phyloP scores from a whole-genome alignment of 64 coral and sea anemone genomes.

The Acropora tenuis region DNA sequence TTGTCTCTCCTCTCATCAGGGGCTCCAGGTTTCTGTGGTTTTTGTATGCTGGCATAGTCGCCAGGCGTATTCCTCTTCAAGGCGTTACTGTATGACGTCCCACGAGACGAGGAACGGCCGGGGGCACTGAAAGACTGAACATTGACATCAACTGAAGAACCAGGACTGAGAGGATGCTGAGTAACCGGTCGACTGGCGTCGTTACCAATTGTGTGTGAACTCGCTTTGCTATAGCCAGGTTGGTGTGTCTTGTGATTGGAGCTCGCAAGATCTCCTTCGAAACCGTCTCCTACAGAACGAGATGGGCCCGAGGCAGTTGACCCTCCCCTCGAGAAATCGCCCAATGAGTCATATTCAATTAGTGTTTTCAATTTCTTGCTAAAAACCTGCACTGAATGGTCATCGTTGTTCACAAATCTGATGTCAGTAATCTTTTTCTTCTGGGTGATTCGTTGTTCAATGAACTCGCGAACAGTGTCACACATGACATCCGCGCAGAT shows the following conservation, averaged over 20 bases:
- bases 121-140: background rate
- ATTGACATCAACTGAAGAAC: too few species aligned
- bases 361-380: constrained; percentile 52
- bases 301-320: too few species aligned
- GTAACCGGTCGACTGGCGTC: too few species aligned
- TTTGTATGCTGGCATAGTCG: background rate
- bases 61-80: background rate
- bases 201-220: too few species aligned
- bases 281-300: background rate
- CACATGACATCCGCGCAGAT: constrained; percentile 73
- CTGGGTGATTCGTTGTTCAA: background rate
- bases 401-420: constrained; percentile 74
- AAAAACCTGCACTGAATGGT: constrained; percentile 41
- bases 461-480: constrained; percentile 49
- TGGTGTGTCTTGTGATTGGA: background rate
- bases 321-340: background rate
- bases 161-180: too few species aligned
- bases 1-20: background rate
- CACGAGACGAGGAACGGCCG: background rate
- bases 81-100: background rate
- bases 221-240: too few species aligned
- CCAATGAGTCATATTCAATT: background rate
- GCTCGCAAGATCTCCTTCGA: accelerated
- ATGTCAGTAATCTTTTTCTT: constrained; percentile 51
- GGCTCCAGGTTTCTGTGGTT: background rate